phyloP scores from a whole-genome alignment of 2,113 vertebrate genomes.

The Indri indri region DNA sequence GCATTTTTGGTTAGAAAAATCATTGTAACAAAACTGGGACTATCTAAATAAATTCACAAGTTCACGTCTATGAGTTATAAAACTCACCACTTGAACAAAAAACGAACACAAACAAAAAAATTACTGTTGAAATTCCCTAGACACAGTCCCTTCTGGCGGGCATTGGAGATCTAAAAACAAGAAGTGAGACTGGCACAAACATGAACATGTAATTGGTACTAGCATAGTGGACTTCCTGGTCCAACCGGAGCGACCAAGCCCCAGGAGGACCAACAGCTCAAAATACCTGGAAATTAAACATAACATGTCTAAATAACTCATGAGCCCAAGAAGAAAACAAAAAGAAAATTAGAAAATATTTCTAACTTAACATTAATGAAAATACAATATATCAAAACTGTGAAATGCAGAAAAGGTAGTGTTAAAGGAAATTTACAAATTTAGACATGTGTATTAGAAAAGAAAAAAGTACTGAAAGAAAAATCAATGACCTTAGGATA shows the following conservation, averaged over 20 bases:
- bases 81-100: neutral
- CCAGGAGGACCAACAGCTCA: neutral
- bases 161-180: slow-evolving; percentile 5
- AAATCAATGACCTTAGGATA: neutral
- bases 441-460: neutral
- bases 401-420: neutral
- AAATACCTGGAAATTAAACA: neutral
- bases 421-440: neutral
- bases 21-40: neutral
- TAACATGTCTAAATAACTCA: neutral
- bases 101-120: neutral
- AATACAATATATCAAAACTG: neutral
- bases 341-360: neutral
- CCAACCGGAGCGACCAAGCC: neutral
- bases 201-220: neutral
- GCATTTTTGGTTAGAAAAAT: neutral
- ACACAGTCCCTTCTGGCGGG: neutral
- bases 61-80: neutral
- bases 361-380: neutral
- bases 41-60: neutral
- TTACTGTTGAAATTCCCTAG: neutral
- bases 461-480: neutral
- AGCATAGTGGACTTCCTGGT: slow-evolving; percentile 18
- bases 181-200: neutral
- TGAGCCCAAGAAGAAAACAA: neutral